Evolutionary conservation across 2,888 invertebrate genomes (phyloP).

Genomic region (Polylopha cassiicola): DNA sequence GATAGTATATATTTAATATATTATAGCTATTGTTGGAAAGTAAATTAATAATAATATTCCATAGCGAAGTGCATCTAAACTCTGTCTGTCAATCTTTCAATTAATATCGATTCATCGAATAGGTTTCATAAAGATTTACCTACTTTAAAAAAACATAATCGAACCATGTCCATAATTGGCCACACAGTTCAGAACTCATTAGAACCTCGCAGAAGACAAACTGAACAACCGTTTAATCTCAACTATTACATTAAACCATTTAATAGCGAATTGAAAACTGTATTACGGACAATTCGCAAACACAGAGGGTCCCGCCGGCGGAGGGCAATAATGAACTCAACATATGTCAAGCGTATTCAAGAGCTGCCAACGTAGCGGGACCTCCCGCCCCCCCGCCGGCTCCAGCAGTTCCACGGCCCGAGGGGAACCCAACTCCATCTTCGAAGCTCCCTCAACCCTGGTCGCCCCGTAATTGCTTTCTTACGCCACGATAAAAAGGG

Average conservation of each 20-base stretch:
- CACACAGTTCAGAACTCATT: slow-evolving; percentile 5
- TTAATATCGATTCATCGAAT: too few species aligned
- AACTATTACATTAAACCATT: slow-evolving; percentile 23
- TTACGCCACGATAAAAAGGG: slow-evolving; percentile 21
- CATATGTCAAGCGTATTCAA: slow-evolving; percentile 19
- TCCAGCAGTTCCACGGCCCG: not conserved
- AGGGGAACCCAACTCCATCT: not conserved
- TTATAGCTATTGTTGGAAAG: too few species aligned
- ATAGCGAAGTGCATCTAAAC: too few species aligned
- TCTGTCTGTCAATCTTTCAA: too few species aligned
- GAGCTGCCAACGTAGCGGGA: not conserved
- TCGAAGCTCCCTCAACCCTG: slow-evolving; percentile 5
- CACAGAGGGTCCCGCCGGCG: slow-evolving; percentile 15
- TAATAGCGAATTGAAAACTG: slow-evolving; percentile 23
- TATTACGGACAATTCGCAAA: slow-evolving; percentile 22
- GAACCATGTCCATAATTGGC: too few species aligned
- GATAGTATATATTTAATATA: too few species aligned
- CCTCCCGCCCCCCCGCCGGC: not conserved
- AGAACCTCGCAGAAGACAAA: slow-evolving; percentile 12
- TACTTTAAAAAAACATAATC: too few species aligned
- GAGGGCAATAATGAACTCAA: slow-evolving; percentile 7
- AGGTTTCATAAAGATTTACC: too few species aligned
- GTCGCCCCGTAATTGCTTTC: slow-evolving; percentile 20
- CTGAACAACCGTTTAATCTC: slow-evolving; percentile 14
- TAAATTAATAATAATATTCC: too few species aligned